phyloP scores from a whole-genome alignment of 2,113 vertebrate genomes.

The Poicephalus meyeri region DNA sequence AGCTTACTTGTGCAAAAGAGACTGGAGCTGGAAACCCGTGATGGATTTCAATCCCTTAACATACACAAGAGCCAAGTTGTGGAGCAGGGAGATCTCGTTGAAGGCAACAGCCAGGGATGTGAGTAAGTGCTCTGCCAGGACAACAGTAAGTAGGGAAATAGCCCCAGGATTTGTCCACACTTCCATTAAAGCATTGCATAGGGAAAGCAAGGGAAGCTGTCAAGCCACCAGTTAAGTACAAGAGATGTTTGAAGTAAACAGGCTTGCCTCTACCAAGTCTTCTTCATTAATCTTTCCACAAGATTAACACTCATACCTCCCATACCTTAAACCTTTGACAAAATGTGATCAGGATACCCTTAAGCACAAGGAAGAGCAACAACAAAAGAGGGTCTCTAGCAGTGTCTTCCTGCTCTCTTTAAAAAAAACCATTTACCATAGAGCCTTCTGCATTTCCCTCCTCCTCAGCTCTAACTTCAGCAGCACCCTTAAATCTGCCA shows the following conservation, averaged over 20 bases:
- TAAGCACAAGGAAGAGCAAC: not conserved
- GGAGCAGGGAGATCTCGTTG: not conserved
- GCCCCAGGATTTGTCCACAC: not conserved
- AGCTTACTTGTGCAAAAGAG: accelerated
- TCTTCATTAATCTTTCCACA: not conserved
- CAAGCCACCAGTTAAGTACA: not conserved
- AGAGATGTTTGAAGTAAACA: not conserved
- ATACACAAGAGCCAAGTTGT: not conserved
- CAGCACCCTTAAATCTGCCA: not conserved
- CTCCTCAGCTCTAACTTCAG: not conserved
- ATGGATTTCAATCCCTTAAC: not conserved
- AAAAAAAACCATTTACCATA: not conserved
- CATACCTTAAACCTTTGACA: not conserved
- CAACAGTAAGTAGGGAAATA: not conserved
- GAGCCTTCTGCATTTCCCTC: not conserved
- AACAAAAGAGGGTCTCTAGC: not conserved
- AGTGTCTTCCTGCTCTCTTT: not conserved
- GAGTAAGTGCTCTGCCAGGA: not conserved
- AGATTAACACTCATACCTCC: not conserved
- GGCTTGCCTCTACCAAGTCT: not conserved
- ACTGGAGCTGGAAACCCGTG: not conserved
- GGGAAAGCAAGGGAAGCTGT: not conserved
- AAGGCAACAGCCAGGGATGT: not conserved
- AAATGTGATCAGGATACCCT: not conserved
- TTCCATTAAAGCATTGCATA: not conserved